Evolutionary conservation across 1,140 invertebrate genomes (phyloP).

Genomic region (Palaemon carinicauda): DNA sequence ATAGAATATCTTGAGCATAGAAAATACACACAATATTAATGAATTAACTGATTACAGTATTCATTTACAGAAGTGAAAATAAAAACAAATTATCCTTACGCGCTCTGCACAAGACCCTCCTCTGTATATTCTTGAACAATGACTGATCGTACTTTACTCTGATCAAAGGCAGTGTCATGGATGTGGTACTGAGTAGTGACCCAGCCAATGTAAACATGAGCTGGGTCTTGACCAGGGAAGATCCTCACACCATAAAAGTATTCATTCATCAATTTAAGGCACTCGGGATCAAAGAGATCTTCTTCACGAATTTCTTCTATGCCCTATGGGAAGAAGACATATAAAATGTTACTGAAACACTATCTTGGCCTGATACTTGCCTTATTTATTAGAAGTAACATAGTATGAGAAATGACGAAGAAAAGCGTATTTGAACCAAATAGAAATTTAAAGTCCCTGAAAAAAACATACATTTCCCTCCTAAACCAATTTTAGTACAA

Average conservation of each 20-base stretch:
- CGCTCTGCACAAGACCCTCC: constrained; percentile 64
- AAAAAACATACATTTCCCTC: too few relatives aligned
- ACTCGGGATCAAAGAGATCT: constrained; percentile 83
- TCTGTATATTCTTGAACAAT: constrained; percentile 73
- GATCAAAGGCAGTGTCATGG: constrained; percentile 89
- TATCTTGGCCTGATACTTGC: too few relatives aligned
- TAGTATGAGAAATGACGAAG: too few relatives aligned
- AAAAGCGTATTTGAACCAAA: too few relatives aligned
- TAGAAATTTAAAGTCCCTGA: too few relatives aligned
- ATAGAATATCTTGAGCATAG: too few relatives aligned
- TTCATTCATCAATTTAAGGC: constrained; percentile 93
- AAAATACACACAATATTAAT: too few relatives aligned
- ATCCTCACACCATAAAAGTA: constrained; percentile 95
- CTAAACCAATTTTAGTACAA: too few relatives aligned
- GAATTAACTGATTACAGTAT: too few relatives aligned
- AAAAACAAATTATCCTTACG: constrained; percentile 63
- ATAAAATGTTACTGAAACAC: background rate
- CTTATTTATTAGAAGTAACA: too few relatives aligned
- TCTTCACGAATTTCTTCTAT: constrained; percentile 71
- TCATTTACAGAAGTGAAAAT: too few relatives aligned
- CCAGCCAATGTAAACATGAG: constrained; percentile 98
- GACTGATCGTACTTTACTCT: constrained; percentile 83
- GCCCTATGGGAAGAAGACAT: background rate
- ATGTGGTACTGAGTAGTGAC: constrained; percentile 96
- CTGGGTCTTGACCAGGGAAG: constrained; percentile 96